Evolutionary conservation across 2,113 vertebrate species (phyloP), one percentile per base, ranked within the genome.

Genomic region (Myocastor coypus): DNA sequence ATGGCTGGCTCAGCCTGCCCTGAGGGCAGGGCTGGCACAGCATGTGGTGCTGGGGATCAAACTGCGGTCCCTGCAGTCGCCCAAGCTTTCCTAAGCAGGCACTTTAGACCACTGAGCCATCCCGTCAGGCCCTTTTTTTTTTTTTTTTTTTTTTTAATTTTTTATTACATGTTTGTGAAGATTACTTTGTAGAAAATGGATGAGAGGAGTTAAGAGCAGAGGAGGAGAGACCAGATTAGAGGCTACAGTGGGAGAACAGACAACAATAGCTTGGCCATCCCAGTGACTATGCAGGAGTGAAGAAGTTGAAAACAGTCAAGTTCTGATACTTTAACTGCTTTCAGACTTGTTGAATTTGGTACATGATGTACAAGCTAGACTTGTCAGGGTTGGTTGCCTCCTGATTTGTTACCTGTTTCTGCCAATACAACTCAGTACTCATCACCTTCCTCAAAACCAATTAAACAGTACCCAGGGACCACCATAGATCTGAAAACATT

Each of bases 401-500:
- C 40, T 77, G 40, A 46, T 13, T 26, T 5, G 11, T 26, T 77
- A 42, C 12, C 24, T 24, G 16, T 46, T 77, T 13, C 26, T 14
- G 26, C 73, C 73, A 28, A 11, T 28, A 46, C 40, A 77, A 77
- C 12, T 28, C 26, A 13, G 37, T 28, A 46, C 40, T 30, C 24
- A 4, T 42, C 10, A 26, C 40, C 73, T 77, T 77, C 30, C 40
- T 40, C 24, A 42, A 11, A 46, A 14, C 40, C 73, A 46, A 40
- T 40, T 24, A 73, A 24, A 40, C 11, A 77, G 24, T 26, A 77
- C 24, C 12, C 13, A 77, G 73, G 73, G 40, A 28, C 3, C n/a
- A 22, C 40, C 46, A 26, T 40, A 92, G 81, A 91, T 32, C n/a
- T 77, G 80, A 86, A 59, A 85, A 88, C 10, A 89, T 86, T 82